phyloP scores from a whole-genome alignment of 2,888 invertebrate genomes.

The Ornithoptera alexandrae region DNA sequence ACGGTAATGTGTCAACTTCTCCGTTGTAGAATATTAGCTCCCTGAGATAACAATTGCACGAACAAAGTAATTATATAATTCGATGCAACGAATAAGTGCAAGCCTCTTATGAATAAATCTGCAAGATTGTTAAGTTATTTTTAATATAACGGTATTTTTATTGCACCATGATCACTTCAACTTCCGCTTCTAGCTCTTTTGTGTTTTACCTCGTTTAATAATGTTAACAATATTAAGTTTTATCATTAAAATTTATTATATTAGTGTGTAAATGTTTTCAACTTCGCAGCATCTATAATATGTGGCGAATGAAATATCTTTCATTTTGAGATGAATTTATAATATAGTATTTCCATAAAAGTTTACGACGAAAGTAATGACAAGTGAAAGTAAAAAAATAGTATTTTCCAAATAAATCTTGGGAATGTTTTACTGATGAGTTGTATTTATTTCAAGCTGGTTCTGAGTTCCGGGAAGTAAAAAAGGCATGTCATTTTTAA shows the following conservation, averaged over 20 bases:
- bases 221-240: conserved; percentile 14
- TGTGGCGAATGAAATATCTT: not conserved
- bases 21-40: too few species aligned
- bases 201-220: conserved; percentile 7
- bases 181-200: not conserved
- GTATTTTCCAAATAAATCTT: conserved; percentile 10
- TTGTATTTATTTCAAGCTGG: not conserved
- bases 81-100: too few species aligned
- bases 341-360: conserved; percentile 1
- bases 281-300: not conserved
- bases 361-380: conserved; percentile 1
- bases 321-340: not conserved
- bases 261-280: conserved; percentile 21
- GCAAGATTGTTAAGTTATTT: not conserved
- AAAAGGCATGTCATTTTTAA: conserved; percentile 1
- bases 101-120: too few species aligned
- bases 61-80: too few species aligned
- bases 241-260: conserved; percentile 10
- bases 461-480: conserved; percentile 23
- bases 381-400: conserved; percentile 13
- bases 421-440: not conserved
- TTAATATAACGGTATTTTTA: not conserved
- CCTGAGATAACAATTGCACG: too few species aligned
- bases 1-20: too few species aligned
- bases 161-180: not conserved